Conservation (phyloP, 2,888 invertebrate genomes). For the Catocala nupta region DNA sequence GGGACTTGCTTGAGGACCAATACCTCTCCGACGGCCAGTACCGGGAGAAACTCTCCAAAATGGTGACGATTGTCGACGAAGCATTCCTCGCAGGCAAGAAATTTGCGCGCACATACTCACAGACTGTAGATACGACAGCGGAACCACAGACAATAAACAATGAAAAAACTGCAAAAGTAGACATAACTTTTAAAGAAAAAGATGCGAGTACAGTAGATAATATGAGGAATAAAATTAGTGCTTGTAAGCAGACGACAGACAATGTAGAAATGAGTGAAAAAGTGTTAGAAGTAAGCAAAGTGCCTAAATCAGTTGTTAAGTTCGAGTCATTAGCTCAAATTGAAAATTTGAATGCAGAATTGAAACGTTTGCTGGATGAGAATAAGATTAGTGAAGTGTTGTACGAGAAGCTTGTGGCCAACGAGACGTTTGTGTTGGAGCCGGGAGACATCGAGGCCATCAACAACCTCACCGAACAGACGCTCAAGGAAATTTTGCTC, state of each 20-base stretch:
- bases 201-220: slow-evolving; percentile 59
- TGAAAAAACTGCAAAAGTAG: slow-evolving; percentile 26
- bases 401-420: slow-evolving; percentile 78
- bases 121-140: slow-evolving; percentile 53
- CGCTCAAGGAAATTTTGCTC: slow-evolving; percentile 70
- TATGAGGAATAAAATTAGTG: slow-evolving; percentile 66
- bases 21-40: slow-evolving; percentile 94
- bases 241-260: slow-evolving; percentile 28
- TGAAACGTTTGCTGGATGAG: slow-evolving; percentile 70
- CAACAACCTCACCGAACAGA: slow-evolving; percentile 74
- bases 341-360: slow-evolving; percentile 63
- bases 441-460: slow-evolving; percentile 82
- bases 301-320: slow-evolving; percentile 53
- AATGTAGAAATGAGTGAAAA: slow-evolving; percentile 61
- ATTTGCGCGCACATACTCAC: slow-evolving; percentile 89
- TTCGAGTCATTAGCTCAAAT: slow-evolving; percentile 53
- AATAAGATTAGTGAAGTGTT: slow-evolving; percentile 76
- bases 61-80: slow-evolving; percentile 93
- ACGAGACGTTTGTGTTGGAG: slow-evolving; percentile 78
- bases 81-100: slow-evolving; percentile 91
- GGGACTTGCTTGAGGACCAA: slow-evolving; percentile 96
- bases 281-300: slow-evolving; percentile 54
- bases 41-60: slow-evolving; percentile 94
- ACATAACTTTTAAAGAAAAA: background rate
- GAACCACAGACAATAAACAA: slow-evolving; percentile 23